Evolutionary conservation across 2,797 vertebrate genomes (phyloP), one percentile per base, ranked within the genome.

Genomic region (Halcyon chelicuti): DNA sequence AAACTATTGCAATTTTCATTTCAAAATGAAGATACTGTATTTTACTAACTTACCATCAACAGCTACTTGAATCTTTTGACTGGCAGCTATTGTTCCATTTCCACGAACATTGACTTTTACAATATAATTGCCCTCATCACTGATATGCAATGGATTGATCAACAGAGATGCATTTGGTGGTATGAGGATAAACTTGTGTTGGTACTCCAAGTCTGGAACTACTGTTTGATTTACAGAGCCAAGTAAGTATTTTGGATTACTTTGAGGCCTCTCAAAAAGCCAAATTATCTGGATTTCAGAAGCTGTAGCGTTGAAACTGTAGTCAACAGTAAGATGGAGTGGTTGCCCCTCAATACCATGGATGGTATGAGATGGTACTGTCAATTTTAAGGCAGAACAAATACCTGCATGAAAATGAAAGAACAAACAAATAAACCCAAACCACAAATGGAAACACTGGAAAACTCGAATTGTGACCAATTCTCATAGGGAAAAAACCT

Each of bases 241-340:
- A 91, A 99, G 97, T 84, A 99, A 92, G 21, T 98, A 98, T 80
- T 96, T 98, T 57, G 98, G 96, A 61, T 95, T 96, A 5, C 95
- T 97, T 3, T 97, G 96, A 9, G 97, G 96, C 71, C 97, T 98
- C 96, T 99, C 98, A 95, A 98, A 98, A 49, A 98, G 95, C 99
- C 99, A 99, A 73, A 98, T 98, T 63, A 99, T 99, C 97, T 99
- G 99, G 95, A 99, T 98, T 46, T 98, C 97, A 28, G 98, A 98
- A 35, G 98, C 96, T 2, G 98, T 96, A 89, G 98, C 44, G 2
- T 94, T 97, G 96, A 99, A 99, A 94, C 83, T 96, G 52, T 98
- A 98, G 92, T 98, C 98, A 76, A 99, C 99, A 0, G 97, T 96
- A 55, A 99, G 97, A 42, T 98, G 96, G 82, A 99, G 98, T 10